A percentile compares a stretch with the other conserved stretches of the same genome.
These are phyloP conservation scores for Montipora efflorescens DNA, from an alignment of 64 coral and sea anemone genomes.

Conservation along the genomic window DNA sequence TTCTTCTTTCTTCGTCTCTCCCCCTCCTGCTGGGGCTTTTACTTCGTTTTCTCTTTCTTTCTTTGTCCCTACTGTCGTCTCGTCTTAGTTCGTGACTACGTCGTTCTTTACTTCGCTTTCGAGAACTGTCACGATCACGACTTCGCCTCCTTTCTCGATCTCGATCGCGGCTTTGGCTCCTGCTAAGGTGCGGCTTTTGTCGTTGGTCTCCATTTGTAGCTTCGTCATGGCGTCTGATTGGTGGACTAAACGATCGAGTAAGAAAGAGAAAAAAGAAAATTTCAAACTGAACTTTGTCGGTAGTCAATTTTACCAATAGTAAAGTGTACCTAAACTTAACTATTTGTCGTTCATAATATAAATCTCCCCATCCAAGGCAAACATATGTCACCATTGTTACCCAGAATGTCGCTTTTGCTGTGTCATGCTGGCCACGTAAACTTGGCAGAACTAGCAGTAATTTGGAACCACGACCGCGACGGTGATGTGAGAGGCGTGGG, in stretches of 20 bases:
- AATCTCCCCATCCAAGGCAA: too few relatives aligned
- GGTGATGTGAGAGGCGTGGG: too few relatives aligned
- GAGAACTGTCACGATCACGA: slow-evolving; percentile 74
- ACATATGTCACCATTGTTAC: too few relatives aligned
- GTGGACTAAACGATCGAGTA: slow-evolving; percentile 19
- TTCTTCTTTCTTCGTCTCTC: slow-evolving; percentile 58
- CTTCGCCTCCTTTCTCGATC: slow-evolving; percentile 62
- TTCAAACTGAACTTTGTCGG: too few relatives aligned
- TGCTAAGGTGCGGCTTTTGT: slow-evolving; percentile 37
- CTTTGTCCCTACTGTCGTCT: slow-evolving; percentile 58
- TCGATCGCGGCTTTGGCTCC: slow-evolving; percentile 72
- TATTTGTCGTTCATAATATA: too few relatives aligned
- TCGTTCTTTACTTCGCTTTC: slow-evolving; percentile 75
- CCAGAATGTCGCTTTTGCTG: too few relatives aligned
- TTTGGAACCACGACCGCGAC: too few relatives aligned
- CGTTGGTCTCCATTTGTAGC: slow-evolving; percentile 43
- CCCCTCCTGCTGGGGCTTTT: slow-evolving; percentile 54
- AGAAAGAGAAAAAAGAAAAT: not conserved
- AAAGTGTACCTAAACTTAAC: too few relatives aligned
- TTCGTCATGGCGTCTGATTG: slow-evolving; percentile 54
- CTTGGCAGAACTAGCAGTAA: too few relatives aligned
- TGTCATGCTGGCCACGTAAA: too few relatives aligned
- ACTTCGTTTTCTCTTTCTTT: slow-evolving; percentile 64
- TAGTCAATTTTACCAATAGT: too few relatives aligned
- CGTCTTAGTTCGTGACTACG: slow-evolving; percentile 70